phyloP scores from a whole-genome alignment of 1,140 invertebrate species.

The Homarus americanus region DNA sequence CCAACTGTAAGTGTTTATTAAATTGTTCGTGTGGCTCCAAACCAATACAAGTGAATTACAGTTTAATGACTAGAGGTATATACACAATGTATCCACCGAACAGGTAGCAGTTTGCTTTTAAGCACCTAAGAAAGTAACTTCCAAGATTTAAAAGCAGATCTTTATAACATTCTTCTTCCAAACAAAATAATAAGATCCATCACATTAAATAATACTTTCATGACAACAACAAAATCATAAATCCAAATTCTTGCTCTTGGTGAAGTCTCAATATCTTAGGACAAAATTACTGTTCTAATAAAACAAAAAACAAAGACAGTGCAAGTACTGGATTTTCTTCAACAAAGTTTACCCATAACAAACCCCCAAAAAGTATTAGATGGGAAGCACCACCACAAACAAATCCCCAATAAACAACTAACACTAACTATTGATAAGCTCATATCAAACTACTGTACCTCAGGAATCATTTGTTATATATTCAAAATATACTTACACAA shows the following conservation, averaged over 20 bases:
- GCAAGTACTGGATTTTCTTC: neutral
- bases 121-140: neutral
- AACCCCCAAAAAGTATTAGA: neutral
- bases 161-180: neutral
- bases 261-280: neutral
- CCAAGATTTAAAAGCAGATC: neutral
- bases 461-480: neutral
- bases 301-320: too few relatives aligned
- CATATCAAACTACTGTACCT: neutral
- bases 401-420: neutral
- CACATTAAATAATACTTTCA: neutral
- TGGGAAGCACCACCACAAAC: neutral
- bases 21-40: neutral
- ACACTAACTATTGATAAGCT: neutral
- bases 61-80: conserved; percentile 5
- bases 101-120: neutral
- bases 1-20: too few relatives aligned
- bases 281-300: too few relatives aligned
- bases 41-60: neutral
- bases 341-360: neutral
- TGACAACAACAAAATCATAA: neutral
- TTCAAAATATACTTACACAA: neutral
- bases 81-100: neutral
- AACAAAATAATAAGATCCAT: neutral
- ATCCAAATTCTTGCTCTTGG: neutral